phyloP scores from a whole-genome alignment of 2,888 invertebrate genomes.

The Macroteleia sp. region DNA sequence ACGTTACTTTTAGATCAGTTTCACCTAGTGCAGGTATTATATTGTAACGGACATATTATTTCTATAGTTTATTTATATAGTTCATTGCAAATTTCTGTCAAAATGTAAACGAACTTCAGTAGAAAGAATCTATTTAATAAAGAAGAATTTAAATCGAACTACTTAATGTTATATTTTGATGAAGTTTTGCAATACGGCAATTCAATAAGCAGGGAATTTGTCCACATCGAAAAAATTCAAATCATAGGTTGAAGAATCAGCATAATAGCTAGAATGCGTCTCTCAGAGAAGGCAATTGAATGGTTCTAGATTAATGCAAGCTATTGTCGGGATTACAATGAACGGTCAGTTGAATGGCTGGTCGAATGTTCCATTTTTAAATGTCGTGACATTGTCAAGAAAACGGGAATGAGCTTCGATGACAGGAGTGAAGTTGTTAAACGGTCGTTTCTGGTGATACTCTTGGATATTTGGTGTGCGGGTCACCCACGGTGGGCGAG shows the following conservation, averaged over 20 bases:
- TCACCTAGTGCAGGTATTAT: no score
- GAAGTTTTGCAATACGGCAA: no score
- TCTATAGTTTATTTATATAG: no score
- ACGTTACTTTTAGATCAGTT: no score
- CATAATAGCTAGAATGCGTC: constrained; percentile 1
- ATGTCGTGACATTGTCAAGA: constrained; percentile 41
- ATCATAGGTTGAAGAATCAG: constrained; percentile 11
- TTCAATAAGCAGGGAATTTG: neutral
- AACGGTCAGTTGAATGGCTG: constrained; percentile 16
- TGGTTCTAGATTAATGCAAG: constrained; percentile 29
- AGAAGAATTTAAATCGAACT: no score
- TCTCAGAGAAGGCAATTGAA: constrained; percentile 12
- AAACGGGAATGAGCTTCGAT: constrained; percentile 70
- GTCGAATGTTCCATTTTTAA: constrained; percentile 28
- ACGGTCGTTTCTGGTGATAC: constrained; percentile 73
- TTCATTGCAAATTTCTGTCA: no score
- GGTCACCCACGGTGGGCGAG: constrained; percentile 74
- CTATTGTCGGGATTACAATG: constrained; percentile 46
- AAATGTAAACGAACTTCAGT: no score
- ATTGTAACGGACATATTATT: no score
- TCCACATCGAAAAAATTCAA: constrained; percentile 3
- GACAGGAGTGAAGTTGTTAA: constrained; percentile 77
- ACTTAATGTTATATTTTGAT: no score
- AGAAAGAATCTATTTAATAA: no score
- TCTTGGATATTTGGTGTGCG: constrained; percentile 72